Base-by-base conservation (phyloP, 92 coral and sea anemone genomes). In the Epizoanthus ramosus region DNA sequence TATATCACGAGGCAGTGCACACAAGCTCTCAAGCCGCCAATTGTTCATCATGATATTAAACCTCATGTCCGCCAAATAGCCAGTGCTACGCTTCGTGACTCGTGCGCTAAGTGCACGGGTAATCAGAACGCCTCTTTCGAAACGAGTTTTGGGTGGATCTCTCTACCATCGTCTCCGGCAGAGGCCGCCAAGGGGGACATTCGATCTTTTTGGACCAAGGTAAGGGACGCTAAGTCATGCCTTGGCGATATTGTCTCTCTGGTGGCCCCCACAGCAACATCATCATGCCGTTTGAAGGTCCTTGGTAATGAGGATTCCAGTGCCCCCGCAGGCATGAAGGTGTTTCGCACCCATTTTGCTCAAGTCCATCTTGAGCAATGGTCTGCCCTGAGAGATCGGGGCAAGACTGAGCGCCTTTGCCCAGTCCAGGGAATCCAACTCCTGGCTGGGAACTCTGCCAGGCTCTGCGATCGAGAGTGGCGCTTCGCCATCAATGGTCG, bases 11-110 rank as follows among this genome's bases (percentile, higher is more conserved):
- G 24, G 37, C 85, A 81, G 53, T 45, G 18, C 68, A 45, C 61
- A 57, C 85, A 69, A 41, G 77, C 64, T 15, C 74, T 68, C 57
- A 67, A 23, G 57, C 77, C 85, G 1, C 85, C 85, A 17, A 67
- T 81, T 6, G 68, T 81, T 18, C 79, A 81, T 54, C 79, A 57
- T 13, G 85, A 81, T 23, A 81, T 81, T 18, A 81, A 81, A 41
- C 85, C 85, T n/a, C n/a, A n/a, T n/a, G 74, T 69, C 28, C 56
- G 74, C 4, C 24, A 41, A 8, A 10, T 69, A 2, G 33, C 74
- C 4, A 37, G 47, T 17, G 15, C 39, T 15, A 16, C 25, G 14
- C 52, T 69, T 9, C 74, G 56, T 14, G 74, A 69, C 8, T 5
- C 74, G 14, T 69, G 53, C 13, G 53, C 74, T 1, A 33, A 67